These are phyloP conservation scores for Gyps fulvus DNA, from an alignment of 2,113 vertebrate genomes.

Conservation along the genomic window DNA sequence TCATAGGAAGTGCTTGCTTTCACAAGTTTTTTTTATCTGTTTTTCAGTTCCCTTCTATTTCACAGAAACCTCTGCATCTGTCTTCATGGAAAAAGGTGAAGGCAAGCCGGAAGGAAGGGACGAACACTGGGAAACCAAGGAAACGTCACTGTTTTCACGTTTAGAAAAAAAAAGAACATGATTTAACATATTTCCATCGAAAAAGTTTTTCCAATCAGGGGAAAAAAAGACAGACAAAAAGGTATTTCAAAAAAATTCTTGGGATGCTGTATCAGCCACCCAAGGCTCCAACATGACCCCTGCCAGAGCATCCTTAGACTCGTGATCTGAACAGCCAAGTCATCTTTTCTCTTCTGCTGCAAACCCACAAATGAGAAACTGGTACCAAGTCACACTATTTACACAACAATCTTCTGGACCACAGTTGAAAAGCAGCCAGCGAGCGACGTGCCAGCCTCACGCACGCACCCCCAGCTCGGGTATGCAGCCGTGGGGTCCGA, in stretches of 20 bases:
- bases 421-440: neutral
- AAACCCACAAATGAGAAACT: neutral
- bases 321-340: neutral
- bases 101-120: neutral
- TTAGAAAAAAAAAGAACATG: neutral
- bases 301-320: neutral
- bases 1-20: neutral
- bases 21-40: neutral
- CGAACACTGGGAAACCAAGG: neutral
- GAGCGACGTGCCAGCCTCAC: neutral
- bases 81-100: neutral
- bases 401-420: neutral
- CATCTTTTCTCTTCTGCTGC: neutral
- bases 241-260: neutral
- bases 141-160: neutral
- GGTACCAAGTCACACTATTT: neutral
- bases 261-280: neutral
- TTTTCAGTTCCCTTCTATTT: neutral
- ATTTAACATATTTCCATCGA: neutral
- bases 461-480: accelerated
- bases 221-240: neutral
- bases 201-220: neutral
- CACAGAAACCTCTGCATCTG: neutral
- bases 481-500: accelerated
- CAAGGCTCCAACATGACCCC: neutral